Percentiles rank a stretch among this genome's conserved stretches.
These are phyloP conservation scores for Lasiurus borealis DNA, from an alignment of 2,113 vertebrate species.

Conservation along the genomic window DNA sequence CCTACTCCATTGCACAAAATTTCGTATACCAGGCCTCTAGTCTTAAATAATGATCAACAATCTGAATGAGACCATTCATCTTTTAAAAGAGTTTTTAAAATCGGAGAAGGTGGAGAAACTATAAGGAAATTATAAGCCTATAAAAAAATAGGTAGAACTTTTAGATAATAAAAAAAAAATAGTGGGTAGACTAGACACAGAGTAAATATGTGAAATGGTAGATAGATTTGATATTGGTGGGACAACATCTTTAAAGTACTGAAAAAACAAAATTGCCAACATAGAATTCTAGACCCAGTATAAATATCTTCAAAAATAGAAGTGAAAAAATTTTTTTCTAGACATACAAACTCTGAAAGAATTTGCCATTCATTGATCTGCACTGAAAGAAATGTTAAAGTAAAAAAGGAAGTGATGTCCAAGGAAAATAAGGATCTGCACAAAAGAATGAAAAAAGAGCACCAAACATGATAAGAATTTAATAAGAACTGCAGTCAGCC, in stretches of 20 bases:
- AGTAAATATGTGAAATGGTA: not conserved
- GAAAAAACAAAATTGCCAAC: not conserved
- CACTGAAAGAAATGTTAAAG: not conserved
- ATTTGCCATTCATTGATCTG: not conserved
- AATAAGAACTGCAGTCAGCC: not conserved
- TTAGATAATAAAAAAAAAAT: not conserved
- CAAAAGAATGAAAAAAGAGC: not conserved
- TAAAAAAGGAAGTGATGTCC: not conserved
- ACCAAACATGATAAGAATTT: not conserved
- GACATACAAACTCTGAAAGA: not conserved
- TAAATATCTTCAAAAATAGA: not conserved
- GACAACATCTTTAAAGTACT: conserved; percentile 5
- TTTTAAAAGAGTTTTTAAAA: not conserved
- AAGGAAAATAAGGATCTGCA: not conserved
- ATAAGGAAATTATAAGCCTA: not conserved
- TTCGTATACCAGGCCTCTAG: too few relatives aligned
- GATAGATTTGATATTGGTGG: not conserved
- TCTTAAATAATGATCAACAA: not conserved
- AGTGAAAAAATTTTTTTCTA: not conserved
- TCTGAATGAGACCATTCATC: not conserved
- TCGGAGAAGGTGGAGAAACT: not conserved
- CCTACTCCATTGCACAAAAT: too few relatives aligned
- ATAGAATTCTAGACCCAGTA: not conserved
- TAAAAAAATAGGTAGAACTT: not conserved
- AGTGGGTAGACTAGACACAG: not conserved